Base-by-base conservation (phyloP, 2,888 invertebrate genomes). In the Pediacus dermestoides region DNA sequence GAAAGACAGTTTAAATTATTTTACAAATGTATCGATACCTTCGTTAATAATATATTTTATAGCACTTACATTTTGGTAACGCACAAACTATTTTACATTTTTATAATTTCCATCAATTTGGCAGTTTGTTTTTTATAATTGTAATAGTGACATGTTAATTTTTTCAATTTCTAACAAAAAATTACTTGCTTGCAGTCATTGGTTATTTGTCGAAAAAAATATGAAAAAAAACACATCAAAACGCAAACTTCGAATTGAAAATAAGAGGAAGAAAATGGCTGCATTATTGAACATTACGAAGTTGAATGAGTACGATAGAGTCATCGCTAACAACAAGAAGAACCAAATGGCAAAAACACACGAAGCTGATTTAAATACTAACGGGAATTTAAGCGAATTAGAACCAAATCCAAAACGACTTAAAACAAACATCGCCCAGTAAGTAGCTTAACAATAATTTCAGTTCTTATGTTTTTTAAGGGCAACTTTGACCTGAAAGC, bases 181-280 rank as follows among this genome's bases (percentile, higher is more conserved):
- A 40, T 36, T 10, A 13, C 39, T 27, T 53, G n/a, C n/a, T n/a
- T 53, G 23, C 39, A 54, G 54, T 47, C 51, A 43, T 49, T 53
- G 41, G 42, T 37, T 47, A 39, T 25, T 38, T 33, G 45, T 44
- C 50, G 54, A 54, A 42, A 45, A 49, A 50, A 57, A 50, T 48
- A 72, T 72, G 73, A 70, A 71, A 58, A 60, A 64, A 32, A 55
- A 64, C 30, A 68, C 70, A 18, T 54, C 71, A 16, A 79, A 78
- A 58, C 71, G 75, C 55, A 65, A 71, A 39, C 68, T 71, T 52
- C 73, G 80, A 42, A 66, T 73, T 40, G 78, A 80, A 55, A 80
- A 75, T 46, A 81, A 80, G 58, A 76, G 75, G 58, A 77, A 75
- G 59, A 82, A 81, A 68, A 70, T 80, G 60, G 74, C 74, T 3